Conservation (phyloP, 2,113 vertebrate genomes). For the Myotis davidii region DNA sequence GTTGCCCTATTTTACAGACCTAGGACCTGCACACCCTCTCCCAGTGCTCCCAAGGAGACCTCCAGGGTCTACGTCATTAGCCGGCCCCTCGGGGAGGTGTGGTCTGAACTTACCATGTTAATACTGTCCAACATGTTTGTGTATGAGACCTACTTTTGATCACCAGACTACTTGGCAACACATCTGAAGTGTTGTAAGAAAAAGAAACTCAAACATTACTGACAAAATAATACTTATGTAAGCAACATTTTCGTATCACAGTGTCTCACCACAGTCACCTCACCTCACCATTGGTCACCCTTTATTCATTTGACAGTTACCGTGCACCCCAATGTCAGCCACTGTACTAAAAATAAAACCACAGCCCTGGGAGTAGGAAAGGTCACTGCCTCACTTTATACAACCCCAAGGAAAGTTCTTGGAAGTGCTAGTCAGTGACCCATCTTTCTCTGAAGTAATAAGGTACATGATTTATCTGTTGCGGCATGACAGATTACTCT, state of each 20-base stretch:
- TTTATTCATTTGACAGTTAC: background rate
- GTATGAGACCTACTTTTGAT: background rate
- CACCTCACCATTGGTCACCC: background rate
- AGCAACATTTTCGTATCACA: background rate
- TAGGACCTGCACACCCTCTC: background rate
- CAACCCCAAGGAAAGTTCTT: background rate
- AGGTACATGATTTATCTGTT: background rate
- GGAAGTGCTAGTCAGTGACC: background rate
- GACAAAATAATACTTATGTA: background rate
- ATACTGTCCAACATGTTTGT: background rate
- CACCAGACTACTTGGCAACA: background rate
- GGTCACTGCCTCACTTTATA: background rate
- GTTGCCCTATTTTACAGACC: background rate
- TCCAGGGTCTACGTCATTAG: background rate
- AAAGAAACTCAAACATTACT: background rate
- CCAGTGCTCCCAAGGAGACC: background rate
- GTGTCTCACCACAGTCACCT: background rate
- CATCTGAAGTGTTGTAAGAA: background rate
- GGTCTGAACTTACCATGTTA: background rate
- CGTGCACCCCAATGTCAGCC: background rate
- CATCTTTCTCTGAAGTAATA: background rate
- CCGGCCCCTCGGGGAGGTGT: background rate
- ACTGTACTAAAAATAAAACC: background rate
- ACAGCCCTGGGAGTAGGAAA: background rate
- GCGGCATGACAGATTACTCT: background rate